Evolutionary conservation across 1,140 invertebrate species (phyloP), one percentile per base, ranked within the genome.

Genomic region (Lamellibrachia luymesi): DNA sequence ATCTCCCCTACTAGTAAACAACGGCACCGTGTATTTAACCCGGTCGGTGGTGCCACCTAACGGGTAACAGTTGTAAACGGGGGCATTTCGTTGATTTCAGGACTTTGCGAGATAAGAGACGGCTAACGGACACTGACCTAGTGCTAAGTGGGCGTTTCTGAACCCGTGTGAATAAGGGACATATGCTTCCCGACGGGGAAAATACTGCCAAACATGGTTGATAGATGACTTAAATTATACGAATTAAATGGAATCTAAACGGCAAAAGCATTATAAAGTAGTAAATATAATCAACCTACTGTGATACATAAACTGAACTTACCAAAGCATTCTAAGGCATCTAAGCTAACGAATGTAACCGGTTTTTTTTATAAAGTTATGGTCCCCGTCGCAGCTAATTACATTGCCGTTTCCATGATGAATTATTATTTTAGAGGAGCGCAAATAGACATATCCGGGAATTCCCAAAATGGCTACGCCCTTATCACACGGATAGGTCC

Each of bases 381-480:
- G 4, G 64, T 80, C 64, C 64, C 64, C 7, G 7, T 80, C 25
- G 64, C 25, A 80, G 64, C 64, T 80, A 17, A 80, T 80, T 10
- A 22, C 64, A 80, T 80, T 80, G 64, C 64, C 64, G 64, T 80
- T 80, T 80, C 64, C 64, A 80, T 22, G 64, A 80, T 80, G 64
- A 80, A 80, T 80, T 80, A 80, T 80, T 80, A 80, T 80, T 80
- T 80, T 80, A 80, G 64, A 80, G 64, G 64, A 80, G 64, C 64
- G 64, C 64, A 80, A 80, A 2, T 80, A 22, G 2, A 80, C 64
- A 80, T 80, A 17, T 80, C 64, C 64, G 64, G 64, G 25, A 80
- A 80, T 80, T 17, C 64, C 64, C 64, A 80, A 80, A 80, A 80
- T 80, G 64, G 64, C 64, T 80, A 80, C 64, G 64, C 64, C 64